These are phyloP conservation scores for Chamaetylas fuelleborni DNA, from an alignment of 2,113 vertebrate species.

Conservation along the genomic window DNA sequence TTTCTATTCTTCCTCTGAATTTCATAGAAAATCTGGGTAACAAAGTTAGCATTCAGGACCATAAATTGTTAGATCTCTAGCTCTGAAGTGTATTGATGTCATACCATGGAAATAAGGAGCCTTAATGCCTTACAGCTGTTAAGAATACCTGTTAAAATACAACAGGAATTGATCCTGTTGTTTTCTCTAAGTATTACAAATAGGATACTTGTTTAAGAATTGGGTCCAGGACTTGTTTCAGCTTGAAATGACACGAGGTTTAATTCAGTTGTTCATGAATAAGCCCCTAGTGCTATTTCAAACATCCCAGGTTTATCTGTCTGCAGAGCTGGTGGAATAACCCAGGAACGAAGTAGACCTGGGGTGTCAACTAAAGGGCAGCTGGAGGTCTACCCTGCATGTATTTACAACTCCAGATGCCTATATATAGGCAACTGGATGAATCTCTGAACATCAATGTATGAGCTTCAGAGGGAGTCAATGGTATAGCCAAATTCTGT, in stretches of 20 bases:
- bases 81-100: background rate
- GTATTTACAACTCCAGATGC: background rate
- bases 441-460: background rate
- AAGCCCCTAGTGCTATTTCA: background rate
- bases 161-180: background rate
- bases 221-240: background rate
- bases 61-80: background rate
- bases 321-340: background rate
- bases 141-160: background rate
- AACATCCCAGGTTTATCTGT: background rate
- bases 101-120: background rate
- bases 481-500: background rate
- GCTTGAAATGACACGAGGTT: background rate
- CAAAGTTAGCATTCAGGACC: background rate
- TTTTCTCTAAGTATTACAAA: background rate
- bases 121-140: background rate
- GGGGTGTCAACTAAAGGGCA: background rate
- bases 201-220: background rate
- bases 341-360: background rate
- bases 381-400: background rate
- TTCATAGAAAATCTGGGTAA: background rate
- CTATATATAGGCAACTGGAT: background rate
- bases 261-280: background rate
- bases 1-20: background rate
- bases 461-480: background rate